phyloP scores from a whole-genome alignment of 1,140 invertebrate genomes.

The Eurosta solidaginis region DNA sequence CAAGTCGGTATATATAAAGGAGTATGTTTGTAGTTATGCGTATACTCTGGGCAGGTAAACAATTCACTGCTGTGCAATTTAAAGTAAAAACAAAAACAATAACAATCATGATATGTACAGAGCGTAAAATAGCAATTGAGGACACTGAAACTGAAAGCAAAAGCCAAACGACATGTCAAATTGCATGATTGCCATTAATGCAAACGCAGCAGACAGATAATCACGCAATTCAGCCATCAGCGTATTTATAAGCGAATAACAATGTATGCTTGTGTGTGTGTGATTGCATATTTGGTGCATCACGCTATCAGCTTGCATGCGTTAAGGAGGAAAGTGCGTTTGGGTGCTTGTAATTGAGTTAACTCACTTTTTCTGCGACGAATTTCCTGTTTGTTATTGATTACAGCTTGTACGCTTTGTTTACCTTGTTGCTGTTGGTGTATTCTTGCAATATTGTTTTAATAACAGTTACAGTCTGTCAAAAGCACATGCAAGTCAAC shows the following conservation, averaged over 20 bases:
- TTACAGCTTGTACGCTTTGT: background rate
- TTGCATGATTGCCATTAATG: conserved; percentile 10
- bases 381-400: conserved; percentile 18
- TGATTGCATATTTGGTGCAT: background rate
- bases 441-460: background rate
- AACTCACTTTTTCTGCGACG: background rate
- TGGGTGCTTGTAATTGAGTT: background rate
- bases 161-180: conserved; percentile 6
- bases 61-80: conserved; percentile 13
- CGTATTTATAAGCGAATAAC: background rate
- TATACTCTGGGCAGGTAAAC: background rate
- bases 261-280: background rate
- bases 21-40: background rate
- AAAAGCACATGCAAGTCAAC: background rate
- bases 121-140: conserved; percentile 13
- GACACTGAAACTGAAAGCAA: conserved; percentile 5
- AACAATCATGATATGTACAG: no score
- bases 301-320: background rate
- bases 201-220: no score
- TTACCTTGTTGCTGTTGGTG: background rate
- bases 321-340: background rate
- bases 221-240: background rate
- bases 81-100: conserved; percentile 21
- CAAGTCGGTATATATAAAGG: no score
- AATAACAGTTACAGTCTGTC: conserved; percentile 1